phyloP scores from a whole-genome alignment of 1,140 invertebrate species.

The Diuraphis noxia region DNA sequence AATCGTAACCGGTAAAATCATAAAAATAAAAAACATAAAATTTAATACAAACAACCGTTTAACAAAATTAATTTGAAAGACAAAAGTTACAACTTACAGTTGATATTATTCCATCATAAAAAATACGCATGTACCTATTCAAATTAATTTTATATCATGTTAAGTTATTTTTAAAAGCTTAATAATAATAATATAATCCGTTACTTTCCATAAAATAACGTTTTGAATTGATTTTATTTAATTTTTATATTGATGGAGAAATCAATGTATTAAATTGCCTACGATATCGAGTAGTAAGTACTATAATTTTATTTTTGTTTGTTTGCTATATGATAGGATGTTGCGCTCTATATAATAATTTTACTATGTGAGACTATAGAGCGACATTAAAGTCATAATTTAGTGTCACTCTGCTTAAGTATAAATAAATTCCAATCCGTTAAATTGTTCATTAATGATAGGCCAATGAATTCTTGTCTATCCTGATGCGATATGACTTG shows the following conservation, averaged over 20 bases:
- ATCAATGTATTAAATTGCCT: no score
- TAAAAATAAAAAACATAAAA: background rate
- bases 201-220: background rate
- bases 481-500: no score
- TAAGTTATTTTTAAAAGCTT: background rate
- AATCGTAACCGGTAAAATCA: background rate
- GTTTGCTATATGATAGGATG: background rate
- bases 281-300: no score
- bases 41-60: background rate
- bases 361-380: background rate
- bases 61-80: background rate
- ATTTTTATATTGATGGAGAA: background rate
- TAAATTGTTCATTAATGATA: background rate
- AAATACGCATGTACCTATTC: background rate
- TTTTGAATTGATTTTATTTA: background rate
- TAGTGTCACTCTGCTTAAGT: background rate
- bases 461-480: background rate
- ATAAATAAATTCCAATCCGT: background rate
- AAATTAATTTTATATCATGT: background rate
- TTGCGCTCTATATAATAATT: no score
- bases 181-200: background rate
- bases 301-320: background rate
- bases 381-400: background rate
- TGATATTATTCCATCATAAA: background rate
- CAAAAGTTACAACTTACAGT: background rate